These are phyloP conservation scores for Drosophila picticornis DNA, from an alignment of 2,888 invertebrate species.

Conservation along the genomic window DNA sequence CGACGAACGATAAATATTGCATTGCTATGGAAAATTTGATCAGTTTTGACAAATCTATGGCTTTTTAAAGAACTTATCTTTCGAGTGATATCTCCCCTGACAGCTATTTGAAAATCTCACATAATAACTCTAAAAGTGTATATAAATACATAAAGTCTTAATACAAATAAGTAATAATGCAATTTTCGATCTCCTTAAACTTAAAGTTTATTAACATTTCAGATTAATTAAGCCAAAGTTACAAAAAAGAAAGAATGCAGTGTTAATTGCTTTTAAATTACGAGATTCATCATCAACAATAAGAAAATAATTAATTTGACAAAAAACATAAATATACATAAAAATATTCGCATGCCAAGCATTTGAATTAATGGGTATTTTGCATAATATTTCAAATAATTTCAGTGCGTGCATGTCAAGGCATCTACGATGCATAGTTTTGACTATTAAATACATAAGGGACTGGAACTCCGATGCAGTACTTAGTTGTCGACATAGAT, in stretches of 20 bases:
- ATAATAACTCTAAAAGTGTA: background rate
- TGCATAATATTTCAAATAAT: constrained; percentile 25
- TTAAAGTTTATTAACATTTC: constrained; percentile 47
- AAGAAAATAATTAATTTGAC: constrained; percentile 16
- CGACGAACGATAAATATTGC: background rate
- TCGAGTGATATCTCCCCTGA: background rate
- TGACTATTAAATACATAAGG: constrained; percentile 43
- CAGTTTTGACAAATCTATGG: background rate
- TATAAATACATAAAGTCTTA: background rate
- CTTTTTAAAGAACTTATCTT: background rate
- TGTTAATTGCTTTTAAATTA: constrained; percentile 5
- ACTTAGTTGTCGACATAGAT: constrained; percentile 86
- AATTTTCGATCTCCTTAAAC: constrained; percentile 22
- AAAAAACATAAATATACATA: constrained; percentile 27
- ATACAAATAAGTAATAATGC: background rate
- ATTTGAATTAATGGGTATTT: constrained; percentile 18
- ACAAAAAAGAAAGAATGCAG: constrained; percentile 31
- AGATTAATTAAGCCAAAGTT: constrained; percentile 35
- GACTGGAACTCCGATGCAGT: background rate
- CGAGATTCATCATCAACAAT: constrained; percentile 44
- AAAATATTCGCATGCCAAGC: constrained; percentile 33
- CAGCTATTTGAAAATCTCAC: background rate
- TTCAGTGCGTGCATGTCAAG: constrained; percentile 47
- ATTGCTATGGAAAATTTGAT: background rate
- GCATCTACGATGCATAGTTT: constrained; percentile 43